A percentile compares a stretch with the other conserved stretches of the same genome.
Conservation (phyloP, 2,888 invertebrate species). For the Drosophila incognita region DNA sequence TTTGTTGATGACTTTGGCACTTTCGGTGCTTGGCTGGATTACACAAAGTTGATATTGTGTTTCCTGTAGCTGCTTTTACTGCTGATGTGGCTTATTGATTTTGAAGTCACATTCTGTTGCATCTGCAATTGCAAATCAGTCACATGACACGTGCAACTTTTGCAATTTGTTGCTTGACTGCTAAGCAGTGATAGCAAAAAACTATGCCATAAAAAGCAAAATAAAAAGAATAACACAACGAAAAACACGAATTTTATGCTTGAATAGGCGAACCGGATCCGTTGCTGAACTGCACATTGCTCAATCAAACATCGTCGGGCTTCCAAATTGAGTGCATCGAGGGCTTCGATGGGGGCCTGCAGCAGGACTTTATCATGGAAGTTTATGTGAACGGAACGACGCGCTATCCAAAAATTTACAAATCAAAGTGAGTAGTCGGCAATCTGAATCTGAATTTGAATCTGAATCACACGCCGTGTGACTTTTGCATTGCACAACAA, state of each 20-base stretch:
- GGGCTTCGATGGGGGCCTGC: slow-evolving; percentile 91
- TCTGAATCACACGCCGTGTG: slow-evolving; percentile 73
- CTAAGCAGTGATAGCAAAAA: slow-evolving; percentile 31
- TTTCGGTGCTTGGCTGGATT: slow-evolving; percentile 58
- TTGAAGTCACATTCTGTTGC: slow-evolving; percentile 32
- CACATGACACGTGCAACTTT: slow-evolving; percentile 48
- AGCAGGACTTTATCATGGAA: slow-evolving; percentile 91
- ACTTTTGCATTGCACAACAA: slow-evolving; percentile 74
- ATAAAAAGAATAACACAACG: slow-evolving; percentile 9
- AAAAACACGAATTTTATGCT: slow-evolving; percentile 34
- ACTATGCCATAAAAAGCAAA: slow-evolving; percentile 30
- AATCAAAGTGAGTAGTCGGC: slow-evolving; percentile 83
- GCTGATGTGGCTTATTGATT: slow-evolving; percentile 59
- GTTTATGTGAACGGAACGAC: slow-evolving; percentile 86
- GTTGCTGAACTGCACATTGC: slow-evolving; percentile 89
- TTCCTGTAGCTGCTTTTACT: neutral
- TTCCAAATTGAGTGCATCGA: slow-evolving; percentile 90
- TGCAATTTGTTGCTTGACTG: slow-evolving; percentile 67
- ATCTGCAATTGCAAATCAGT: slow-evolving; percentile 40
- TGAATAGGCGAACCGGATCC: slow-evolving; percentile 89
- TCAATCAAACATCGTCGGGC: slow-evolving; percentile 90
- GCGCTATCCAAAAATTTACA: slow-evolving; percentile 84
- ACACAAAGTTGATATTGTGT: slow-evolving; percentile 44
- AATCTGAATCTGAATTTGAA: slow-evolving; percentile 64
- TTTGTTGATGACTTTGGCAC: slow-evolving; percentile 77